Conservation (phyloP, 2,797 vertebrate genomes). For the Oreochromis mossambicus region DNA sequence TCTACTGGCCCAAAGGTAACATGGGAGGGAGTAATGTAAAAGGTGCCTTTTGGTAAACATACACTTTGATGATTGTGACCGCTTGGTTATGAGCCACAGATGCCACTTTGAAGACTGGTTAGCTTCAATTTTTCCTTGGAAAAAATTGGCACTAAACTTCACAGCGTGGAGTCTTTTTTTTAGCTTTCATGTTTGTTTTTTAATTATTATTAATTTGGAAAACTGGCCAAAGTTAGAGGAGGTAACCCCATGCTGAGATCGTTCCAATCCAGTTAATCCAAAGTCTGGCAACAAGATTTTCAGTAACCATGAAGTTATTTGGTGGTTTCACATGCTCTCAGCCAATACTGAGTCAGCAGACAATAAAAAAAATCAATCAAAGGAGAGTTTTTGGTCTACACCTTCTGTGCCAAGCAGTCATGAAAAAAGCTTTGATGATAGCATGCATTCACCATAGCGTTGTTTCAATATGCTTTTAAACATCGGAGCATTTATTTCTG, state of each 20-base stretch:
- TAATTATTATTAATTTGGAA: neutral
- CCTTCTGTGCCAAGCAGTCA: neutral
- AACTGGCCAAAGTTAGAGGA: neutral
- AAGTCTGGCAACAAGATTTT: neutral
- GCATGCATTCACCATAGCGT: neutral
- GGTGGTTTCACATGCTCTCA: neutral
- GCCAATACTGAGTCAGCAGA: neutral
- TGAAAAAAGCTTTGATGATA: neutral
- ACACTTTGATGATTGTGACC: neutral
- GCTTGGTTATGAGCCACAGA: neutral
- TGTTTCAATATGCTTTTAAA: neutral
- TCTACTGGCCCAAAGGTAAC: neutral
- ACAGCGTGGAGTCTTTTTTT: neutral
- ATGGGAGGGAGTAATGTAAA: neutral
- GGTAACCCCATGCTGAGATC: neutral
- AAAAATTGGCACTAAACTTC: neutral
- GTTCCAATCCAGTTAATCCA: neutral
- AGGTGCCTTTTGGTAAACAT: neutral
- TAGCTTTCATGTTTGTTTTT: neutral
- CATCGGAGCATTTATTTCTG: neutral
- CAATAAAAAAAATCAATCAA: neutral
- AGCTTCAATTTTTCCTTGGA: neutral
- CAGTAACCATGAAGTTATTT: neutral
- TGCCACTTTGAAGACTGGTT: neutral
- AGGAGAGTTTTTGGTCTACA: neutral